Evolutionary conservation across 2,888 invertebrate species (phyloP), one percentile per base, ranked within the genome.

Genomic region (Drosophila prolongata): DNA sequence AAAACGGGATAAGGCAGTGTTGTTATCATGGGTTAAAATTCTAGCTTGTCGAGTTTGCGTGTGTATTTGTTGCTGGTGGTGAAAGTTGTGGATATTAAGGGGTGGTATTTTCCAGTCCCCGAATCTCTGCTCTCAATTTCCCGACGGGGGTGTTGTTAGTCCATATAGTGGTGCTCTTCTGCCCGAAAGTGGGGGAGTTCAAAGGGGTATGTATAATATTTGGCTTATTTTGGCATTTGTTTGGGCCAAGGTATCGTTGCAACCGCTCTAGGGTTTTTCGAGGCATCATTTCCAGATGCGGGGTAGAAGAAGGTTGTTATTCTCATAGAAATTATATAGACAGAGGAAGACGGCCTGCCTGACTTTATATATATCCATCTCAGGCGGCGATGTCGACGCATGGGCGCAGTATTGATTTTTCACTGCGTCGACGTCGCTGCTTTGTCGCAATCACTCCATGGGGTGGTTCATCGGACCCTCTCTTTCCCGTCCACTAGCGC

Each of bases 371-470:
- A 79, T 56, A 42, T 37, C 53, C 70, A 58, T 81, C 75, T 62
- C 64, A 44, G 47, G 44, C 50, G 43, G 37, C 73, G 66, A 76
- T 65, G 72, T 77, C 85, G 87, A 89, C 87, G 89, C 89, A 88
- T 90, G 87, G 87, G 87, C 85, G 81, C 86, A 80, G 85, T 90
- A 90, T 90, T 89, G 89, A 89, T 90, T 90, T 90, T 89, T 86
- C 75, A 85, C 83, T 86, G 85, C 83, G 83, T 86, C 86, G 84
- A 80, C 83, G 83, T 70, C 65, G 65, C 62, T 66, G 65, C 62
- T 47, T 53, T 53, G 64, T 60, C 66, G 62, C 65, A 68, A 53
- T 90, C 89, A 89, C 89, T 90, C 89, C 84, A 83, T 90, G 90
- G 90, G 90, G 89, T 90, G 89, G 90, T 89, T 89, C 80, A 79